These are phyloP conservation scores for Mus spretus DNA, from an alignment of 2,797 vertebrate genomes.

Conservation along the genomic window DNA sequence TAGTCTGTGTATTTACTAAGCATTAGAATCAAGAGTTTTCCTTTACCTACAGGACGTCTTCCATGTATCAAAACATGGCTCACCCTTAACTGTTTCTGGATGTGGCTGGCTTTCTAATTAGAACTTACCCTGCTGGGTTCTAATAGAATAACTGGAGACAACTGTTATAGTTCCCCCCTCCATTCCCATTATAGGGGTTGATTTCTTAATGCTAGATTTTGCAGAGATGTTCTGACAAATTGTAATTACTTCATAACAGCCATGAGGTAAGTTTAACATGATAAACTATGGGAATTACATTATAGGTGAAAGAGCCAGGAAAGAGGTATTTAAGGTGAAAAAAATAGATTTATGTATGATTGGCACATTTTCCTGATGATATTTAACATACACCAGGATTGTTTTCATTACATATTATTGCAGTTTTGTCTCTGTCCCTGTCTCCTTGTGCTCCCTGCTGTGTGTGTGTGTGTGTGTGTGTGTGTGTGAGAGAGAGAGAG, in stretches of 20 bases:
- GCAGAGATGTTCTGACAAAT: constrained; percentile 9
- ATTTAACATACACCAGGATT: neutral
- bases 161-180: neutral
- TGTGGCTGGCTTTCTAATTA: constrained; percentile 35
- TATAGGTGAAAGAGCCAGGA: neutral
- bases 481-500: neutral
- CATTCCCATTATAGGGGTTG: neutral
- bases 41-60: neutral
- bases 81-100: neutral
- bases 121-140: neutral
- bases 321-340: neutral
- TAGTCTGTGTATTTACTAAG: constrained; percentile 3
- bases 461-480: neutral
- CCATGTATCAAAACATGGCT: constrained; percentile 11
- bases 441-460: too few species aligned
- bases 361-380: neutral
- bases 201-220: constrained; percentile 30
- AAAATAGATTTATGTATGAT: neutral
- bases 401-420: neutral
- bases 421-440: neutral
- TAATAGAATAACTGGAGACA: neutral
- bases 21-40: neutral
- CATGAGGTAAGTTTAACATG: neutral
- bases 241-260: neutral
- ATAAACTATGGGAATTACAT: neutral